Base-by-base conservation (phyloP, 2,888 invertebrate genomes). In the Acheta domesticus region DNA sequence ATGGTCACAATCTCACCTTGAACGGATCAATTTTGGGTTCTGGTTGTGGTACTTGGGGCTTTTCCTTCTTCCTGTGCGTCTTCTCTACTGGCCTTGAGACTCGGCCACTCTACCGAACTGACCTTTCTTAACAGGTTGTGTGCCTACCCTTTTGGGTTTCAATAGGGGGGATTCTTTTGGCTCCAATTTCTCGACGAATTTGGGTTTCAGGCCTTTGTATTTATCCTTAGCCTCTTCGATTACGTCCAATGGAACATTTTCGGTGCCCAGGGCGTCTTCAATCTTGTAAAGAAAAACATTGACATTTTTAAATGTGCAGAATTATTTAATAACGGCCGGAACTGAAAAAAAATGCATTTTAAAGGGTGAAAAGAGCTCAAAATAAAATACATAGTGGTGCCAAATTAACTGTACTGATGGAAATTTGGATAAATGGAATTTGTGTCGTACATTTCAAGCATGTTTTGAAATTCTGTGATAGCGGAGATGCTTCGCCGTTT, bases 1-100 rank as follows among this genome's bases (percentile, higher is more conserved):
- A n/a, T 62, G 14, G 14, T 62, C 62, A 62, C 62, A 19, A 62
- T 62, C 62, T 62, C 62, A 62, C 62, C 62, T 62, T 62, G n/a
- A 62, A 62, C 62, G 62, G 14, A n/a, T 62, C 62, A 62, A 62
- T 62, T 62, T 62, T 62, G 11, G 62, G 62, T 14, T 62, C 62
- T 62, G 62, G 62, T 62, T 14, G 62, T 62, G 62, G 62, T 16
- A 62, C 62, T 62, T 62, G 62, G 16, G n/a, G 14, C 62, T 62
- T 62, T 62, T 62, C 62, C 62, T 62, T 62, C 62, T 62, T 62
- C 62, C n/a, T 62, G 62, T 62, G 62, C 62, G n/a, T 62, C 62
- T 62, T 62, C 62, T 62, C 62, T 62, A 62, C 62, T 62, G 62
- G 62, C 62, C 62, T 62, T 62, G 16, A 62, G 62, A 62, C 62